Conservation (phyloP, 2,797 vertebrate genomes). For the Lagorchestes hirsutus region DNA sequence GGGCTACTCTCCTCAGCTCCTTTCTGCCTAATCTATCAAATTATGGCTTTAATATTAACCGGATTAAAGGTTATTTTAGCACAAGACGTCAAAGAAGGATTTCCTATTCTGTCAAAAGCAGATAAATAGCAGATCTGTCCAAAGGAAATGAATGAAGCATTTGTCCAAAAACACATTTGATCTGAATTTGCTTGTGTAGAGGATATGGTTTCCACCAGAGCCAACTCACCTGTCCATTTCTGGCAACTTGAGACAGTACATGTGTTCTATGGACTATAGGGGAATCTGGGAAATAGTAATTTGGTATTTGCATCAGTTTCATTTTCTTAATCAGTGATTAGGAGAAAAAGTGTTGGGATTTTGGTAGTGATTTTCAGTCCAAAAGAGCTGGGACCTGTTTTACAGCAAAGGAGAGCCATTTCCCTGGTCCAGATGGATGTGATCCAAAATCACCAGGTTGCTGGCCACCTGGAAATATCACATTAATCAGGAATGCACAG, state of each 20-base stretch:
- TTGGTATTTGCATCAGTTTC: constrained; percentile 37
- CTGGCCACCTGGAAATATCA: not conserved
- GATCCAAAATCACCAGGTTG: constrained; percentile 2
- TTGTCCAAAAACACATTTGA: constrained; percentile 5
- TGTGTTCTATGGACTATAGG: constrained; percentile 41
- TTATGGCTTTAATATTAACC: not conserved
- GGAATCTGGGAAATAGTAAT: constrained; percentile 30
- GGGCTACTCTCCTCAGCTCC: not conserved
- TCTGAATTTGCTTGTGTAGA: constrained; percentile 18
- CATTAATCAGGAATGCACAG: constrained; percentile 41
- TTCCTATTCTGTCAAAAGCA: not conserved
- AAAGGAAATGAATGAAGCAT: constrained; percentile 15
- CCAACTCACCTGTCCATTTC: not conserved
- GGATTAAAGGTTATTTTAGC: not conserved
- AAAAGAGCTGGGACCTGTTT: not conserved
- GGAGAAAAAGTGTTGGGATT: constrained; percentile 38
- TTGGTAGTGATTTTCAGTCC: constrained; percentile 29
- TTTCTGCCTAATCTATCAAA: not conserved
- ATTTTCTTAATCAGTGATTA: constrained; percentile 56
- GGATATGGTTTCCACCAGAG: constrained; percentile 6
- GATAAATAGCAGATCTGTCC: not conserved
- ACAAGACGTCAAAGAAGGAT: not conserved
- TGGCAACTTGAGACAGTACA: not conserved
- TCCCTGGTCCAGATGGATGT: not conserved
- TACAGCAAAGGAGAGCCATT: not conserved